Evolutionary conservation across 2,888 invertebrate species (phyloP), one percentile per base, ranked within the genome.

Genomic region (Scaptomyza caliginosa): DNA sequence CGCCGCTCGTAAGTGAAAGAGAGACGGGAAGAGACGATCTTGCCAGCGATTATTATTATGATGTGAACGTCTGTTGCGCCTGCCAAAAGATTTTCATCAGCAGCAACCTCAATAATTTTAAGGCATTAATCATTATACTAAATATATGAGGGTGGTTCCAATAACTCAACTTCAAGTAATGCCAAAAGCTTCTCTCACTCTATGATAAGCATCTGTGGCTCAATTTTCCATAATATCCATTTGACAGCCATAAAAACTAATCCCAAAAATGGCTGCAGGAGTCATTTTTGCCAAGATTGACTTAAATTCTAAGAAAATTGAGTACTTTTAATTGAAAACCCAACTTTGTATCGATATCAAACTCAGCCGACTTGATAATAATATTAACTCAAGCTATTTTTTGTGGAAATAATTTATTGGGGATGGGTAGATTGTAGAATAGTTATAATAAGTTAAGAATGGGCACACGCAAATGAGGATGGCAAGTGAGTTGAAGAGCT

Each of bases 21-120:
- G 16, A 32, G 8, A 16, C 16, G 39, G 54, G 34, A 24, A 16
- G 36, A 32, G 8, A 16, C 48, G 38, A 39, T 17, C 16, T 28
- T 13, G 34, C 28, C 36, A 34, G 48, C 66, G 86, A 83, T 86
- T 84, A 81, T 86, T 84, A 81, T 81, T 84, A 81, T 86, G 86
- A 81, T 81, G 86, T 81, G 86, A 81, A 58, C 74, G 63, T 17
- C 17, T 17, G 30, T 17, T 54, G 55, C 39, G 52, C n/a, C 65
- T 66, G 81, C 60, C 62, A 66, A 60, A 34, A 67, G 86, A 81
- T 80, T 74, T 83, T 71, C 67, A 80, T 76, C 80, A 56, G 67
- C 34, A 16, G 64, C 24, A 34, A 16, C 34, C 67, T 36, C 64
- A 76, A 80, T 86, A 86, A 81, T 81, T 81, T 79, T 30, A 48